These are phyloP conservation scores for Panthera uncia DNA, from an alignment of 2,113 vertebrate species.

Conservation along the genomic window DNA sequence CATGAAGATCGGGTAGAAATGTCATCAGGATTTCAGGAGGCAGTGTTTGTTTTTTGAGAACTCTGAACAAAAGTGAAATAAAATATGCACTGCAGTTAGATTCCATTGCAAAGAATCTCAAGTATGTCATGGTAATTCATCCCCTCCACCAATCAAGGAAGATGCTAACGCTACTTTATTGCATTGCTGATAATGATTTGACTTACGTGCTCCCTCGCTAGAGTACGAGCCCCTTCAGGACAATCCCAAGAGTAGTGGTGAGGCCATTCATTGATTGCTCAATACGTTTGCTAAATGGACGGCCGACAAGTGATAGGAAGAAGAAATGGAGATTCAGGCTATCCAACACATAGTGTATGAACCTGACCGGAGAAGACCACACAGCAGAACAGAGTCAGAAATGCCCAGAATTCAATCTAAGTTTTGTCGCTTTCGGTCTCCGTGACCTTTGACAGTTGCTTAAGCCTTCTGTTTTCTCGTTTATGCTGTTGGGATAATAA, in stretches of 20 bases:
- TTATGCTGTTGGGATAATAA: background rate
- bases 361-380: background rate
- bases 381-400: background rate
- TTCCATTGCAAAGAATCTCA: background rate
- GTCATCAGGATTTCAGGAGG: background rate
- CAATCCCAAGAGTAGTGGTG: background rate
- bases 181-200: background rate
- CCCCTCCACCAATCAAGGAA: background rate
- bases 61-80: conserved; percentile 1
- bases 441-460: background rate
- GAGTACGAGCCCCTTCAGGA: background rate
- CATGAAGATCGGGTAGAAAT: background rate
- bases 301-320: background rate
- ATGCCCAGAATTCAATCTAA: background rate
- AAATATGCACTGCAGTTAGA: conserved; percentile 30
- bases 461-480: conserved; percentile 20
- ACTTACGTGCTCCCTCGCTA: background rate
- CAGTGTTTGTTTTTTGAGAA: background rate
- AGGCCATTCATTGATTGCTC: background rate
- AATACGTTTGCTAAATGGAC: background rate
- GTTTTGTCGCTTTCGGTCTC: background rate
- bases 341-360: background rate
- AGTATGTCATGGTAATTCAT: background rate
- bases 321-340: background rate
- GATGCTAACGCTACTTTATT: background rate